Percentiles rank a stretch among this genome's conserved stretches.
Conservation (phyloP, 2,113 vertebrate genomes). For the Leucosticte australis region DNA sequence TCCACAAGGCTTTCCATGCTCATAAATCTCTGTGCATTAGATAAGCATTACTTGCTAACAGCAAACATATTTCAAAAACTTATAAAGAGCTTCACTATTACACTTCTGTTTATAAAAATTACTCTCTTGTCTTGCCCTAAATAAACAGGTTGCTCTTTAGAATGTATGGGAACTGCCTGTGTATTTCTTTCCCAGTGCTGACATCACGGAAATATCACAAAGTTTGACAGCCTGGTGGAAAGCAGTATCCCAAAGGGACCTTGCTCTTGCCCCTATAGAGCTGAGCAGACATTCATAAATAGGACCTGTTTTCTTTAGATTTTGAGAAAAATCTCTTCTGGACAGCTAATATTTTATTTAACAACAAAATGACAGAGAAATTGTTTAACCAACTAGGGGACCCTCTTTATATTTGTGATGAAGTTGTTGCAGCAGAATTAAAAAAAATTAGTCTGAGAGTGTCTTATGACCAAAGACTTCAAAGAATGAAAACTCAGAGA, state of each 20-base stretch:
- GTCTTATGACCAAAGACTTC: not conserved
- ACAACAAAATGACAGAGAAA: not conserved
- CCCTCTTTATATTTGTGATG: not conserved
- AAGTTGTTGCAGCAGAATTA: not conserved
- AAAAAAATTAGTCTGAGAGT: not conserved
- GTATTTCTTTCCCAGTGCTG: constrained; percentile 50
- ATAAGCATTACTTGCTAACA: not conserved
- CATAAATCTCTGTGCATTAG: not conserved
- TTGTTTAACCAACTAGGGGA: not conserved
- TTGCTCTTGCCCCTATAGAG: not conserved
- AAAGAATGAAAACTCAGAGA: not conserved
- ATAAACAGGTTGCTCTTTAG: constrained; percentile 1
- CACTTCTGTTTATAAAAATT: not conserved
- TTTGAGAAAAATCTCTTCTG: not conserved
- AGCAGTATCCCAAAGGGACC: constrained; percentile 25
- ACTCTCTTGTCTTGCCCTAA: not conserved
- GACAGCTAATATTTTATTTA: not conserved
- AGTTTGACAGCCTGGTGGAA: constrained; percentile 13
- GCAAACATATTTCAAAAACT: not conserved
- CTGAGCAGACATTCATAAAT: constrained; percentile 37
- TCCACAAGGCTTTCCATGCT: not conserved
- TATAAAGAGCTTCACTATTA: not conserved
- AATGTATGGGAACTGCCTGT: constrained; percentile 48
- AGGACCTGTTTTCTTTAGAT: constrained; percentile 1
- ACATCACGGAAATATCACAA: constrained; percentile 18